Base-by-base conservation (phyloP, 2,888 invertebrate genomes). In the Troglohyphantes excavatus region DNA sequence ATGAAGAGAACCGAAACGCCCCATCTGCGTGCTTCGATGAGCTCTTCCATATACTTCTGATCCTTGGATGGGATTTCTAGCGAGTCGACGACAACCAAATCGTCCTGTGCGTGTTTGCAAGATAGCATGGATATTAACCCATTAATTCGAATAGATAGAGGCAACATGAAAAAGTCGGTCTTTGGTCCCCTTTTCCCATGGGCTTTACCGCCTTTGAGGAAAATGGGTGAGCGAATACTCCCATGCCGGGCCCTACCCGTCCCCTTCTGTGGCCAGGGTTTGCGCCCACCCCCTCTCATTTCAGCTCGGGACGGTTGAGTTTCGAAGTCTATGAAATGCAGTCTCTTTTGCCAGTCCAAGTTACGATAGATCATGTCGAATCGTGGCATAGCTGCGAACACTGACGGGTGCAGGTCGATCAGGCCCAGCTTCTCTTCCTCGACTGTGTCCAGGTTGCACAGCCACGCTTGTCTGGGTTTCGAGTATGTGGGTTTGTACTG, bases 231-330 rank as follows among this genome's bases (percentile, higher is more conserved):
- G 86, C 98, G 95, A 89, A 97, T 97, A 13, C 97, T 98, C 17
- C 98, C 98, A 93, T 98, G 98, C 65, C 99, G 95, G 0, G 99
- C 97, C 92, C 95, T 95, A 0, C 99, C 99, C 33, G 95, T 93
- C 26, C 98, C 98, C 94, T 99, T 99, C 93, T 99, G 99, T 0
- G 97, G 97, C 98, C 98, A 99, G 0, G 99, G 99, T 92, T 99
- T 99, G 29, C 95, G 95, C 0, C 98, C 98, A 79, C 98, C 97
- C 53, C 98, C 98, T 72, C 95, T 94, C 83, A 97, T 96, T 94
- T 99, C 99, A 0, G 97, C 96, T 84, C 97, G 95, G 0, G 96
- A 95, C 93, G 96, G 96, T 1, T 96, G 95, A 92, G 96, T 95
- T 0, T 96, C 96, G 94, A 96, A 97, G 92, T 96, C 96, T 0